Percentiles rank a stretch among this genome's conserved stretches.
phyloP scores from a whole-genome alignment of 2,797 vertebrate species.

The Decapterus maruadsi region DNA sequence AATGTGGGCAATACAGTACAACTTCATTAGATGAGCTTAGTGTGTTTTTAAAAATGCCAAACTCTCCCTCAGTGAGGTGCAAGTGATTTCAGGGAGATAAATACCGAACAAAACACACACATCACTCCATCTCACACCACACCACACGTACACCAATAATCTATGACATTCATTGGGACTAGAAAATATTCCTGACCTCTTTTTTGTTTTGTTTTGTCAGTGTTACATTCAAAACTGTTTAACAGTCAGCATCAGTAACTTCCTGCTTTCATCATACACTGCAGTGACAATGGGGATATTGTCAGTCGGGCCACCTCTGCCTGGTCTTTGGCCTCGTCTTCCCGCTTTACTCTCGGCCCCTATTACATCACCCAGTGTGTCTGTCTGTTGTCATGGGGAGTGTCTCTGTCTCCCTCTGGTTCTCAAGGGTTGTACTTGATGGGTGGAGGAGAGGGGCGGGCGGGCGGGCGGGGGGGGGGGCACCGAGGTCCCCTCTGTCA shows the following conservation, averaged over 20 bases:
- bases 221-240: constrained; percentile 79
- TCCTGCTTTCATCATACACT: constrained; percentile 22
- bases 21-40: neutral
- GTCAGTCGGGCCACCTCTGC: constrained; percentile 25
- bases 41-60: constrained; percentile 20
- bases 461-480: neutral
- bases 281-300: constrained; percentile 8
- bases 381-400: constrained; percentile 32
- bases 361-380: constrained; percentile 4
- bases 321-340: constrained; percentile 24
- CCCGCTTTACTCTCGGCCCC: neutral
- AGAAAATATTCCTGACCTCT: constrained; percentile 58
- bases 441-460: too few relatives aligned
- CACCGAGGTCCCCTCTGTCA: constrained; percentile 9
- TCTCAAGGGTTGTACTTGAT: constrained; percentile 15
- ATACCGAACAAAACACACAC: constrained; percentile 49
- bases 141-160: constrained; percentile 45
- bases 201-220: constrained; percentile 43
- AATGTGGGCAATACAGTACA: constrained; percentile 22
- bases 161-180: constrained; percentile 71
- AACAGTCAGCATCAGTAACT: constrained; percentile 71
- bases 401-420: constrained; percentile 47
- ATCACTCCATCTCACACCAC: constrained; percentile 64
- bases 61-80: neutral
- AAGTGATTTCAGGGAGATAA: constrained; percentile 39